phyloP scores from a whole-genome alignment of 2,888 invertebrate genomes.

The Rhaphigaster nebulosa region DNA sequence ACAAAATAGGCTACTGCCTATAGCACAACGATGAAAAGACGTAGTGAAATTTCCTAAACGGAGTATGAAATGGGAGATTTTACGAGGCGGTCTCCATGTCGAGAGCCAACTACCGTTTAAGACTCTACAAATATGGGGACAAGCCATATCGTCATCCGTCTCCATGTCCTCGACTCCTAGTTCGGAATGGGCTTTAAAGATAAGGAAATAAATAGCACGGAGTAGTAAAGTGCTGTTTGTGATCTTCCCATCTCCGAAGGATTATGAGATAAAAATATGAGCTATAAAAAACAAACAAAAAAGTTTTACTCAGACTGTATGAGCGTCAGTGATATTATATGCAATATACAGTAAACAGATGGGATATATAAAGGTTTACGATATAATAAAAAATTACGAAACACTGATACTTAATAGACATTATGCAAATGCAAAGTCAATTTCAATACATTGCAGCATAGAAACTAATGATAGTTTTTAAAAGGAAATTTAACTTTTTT shows the following conservation, averaged over 20 bases:
- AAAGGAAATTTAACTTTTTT: no score
- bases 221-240: neutral
- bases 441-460: no score
- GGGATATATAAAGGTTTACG: no score
- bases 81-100: constrained; percentile 14
- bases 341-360: no score
- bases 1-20: neutral
- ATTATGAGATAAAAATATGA: neutral
- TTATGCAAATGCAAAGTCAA: no score
- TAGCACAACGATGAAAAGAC: neutral
- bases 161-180: neutral
- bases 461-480: no score
- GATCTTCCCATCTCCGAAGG: neutral
- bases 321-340: neutral
- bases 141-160: neutral
- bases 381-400: neutral
- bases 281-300: neutral
- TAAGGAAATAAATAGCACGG: neutral
- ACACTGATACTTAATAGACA: no score
- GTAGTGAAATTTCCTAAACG: neutral
- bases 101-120: constrained; percentile 3
- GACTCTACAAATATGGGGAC: constrained; percentile 10
- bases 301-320: neutral
- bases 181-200: constrained; percentile 7
- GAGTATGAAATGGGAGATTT: neutral